Conservation (phyloP, 2,888 invertebrate genomes). For the Sarcophaga rosellei region DNA sequence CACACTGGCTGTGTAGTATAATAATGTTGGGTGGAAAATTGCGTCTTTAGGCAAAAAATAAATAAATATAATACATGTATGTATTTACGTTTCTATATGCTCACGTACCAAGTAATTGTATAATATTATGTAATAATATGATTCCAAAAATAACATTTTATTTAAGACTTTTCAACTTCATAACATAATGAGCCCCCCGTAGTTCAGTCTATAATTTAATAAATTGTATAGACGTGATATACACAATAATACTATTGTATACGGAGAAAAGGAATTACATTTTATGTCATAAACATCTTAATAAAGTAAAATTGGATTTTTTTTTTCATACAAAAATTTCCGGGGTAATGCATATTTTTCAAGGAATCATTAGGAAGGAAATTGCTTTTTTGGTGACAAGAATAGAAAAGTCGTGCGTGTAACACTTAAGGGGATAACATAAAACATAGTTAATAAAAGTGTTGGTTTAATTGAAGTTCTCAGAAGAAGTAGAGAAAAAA, state of each 20-base stretch:
- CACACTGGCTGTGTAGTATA: neutral
- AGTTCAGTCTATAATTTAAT: neutral
- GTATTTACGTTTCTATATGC: neutral
- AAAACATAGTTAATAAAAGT: too few relatives aligned
- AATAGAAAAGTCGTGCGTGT: too few relatives aligned
- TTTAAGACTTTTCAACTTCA: conserved; percentile 6
- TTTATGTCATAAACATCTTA: neutral
- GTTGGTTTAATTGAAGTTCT: too few relatives aligned
- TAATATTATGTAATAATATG: neutral
- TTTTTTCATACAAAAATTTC: too few relatives aligned
- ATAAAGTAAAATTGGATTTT: neutral
- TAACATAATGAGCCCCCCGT: neutral
- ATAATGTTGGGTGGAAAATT: conserved; percentile 13
- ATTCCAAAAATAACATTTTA: neutral
- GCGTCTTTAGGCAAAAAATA: neutral
- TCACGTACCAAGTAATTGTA: too few relatives aligned
- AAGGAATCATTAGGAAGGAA: too few relatives aligned
- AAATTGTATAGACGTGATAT: neutral
- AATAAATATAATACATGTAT: too few relatives aligned
- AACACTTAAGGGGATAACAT: too few relatives aligned
- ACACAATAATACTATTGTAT: neutral
- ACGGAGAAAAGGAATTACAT: neutral
- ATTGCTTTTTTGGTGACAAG: too few relatives aligned
- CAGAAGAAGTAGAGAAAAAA: too few relatives aligned
- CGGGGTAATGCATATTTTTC: too few relatives aligned